Evolutionary conservation across 1,140 invertebrate genomes (phyloP).

Genomic region (Luehdorfia chinensis): DNA sequence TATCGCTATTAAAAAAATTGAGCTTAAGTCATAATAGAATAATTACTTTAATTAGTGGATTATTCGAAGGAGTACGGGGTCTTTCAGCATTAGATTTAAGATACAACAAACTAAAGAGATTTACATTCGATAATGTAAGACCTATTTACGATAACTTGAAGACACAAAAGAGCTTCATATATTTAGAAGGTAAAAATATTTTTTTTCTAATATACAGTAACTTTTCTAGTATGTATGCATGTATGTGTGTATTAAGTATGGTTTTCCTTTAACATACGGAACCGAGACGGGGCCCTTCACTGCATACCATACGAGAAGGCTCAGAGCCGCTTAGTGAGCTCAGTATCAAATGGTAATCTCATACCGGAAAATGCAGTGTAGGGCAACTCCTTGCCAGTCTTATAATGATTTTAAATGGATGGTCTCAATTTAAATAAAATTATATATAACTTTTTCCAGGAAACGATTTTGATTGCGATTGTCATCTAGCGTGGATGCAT

Average conservation of each 20-base stretch:
- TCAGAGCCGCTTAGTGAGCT: no score
- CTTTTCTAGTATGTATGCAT: no score
- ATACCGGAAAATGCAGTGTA: no score
- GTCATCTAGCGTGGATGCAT: conserved; percentile 87
- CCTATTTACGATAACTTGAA: conserved; percentile 88
- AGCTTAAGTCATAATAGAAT: conserved; percentile 86
- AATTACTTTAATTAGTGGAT: conserved; percentile 79
- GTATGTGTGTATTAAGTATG: no score
- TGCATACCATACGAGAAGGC: no score
- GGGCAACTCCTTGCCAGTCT: no score
- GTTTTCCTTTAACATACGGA: no score
- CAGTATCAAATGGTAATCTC: no score
- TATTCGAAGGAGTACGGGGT: conserved; percentile 81
- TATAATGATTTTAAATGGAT: no score
- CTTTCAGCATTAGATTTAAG: conserved; percentile 84
- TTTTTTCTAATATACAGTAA: no score
- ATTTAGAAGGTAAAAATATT: conserved; percentile 83
- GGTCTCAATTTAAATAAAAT: background rate
- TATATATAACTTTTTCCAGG: conserved; percentile 74
- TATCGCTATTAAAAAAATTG: conserved; percentile 82
- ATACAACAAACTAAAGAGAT: conserved; percentile 83
- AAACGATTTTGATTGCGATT: conserved; percentile 88
- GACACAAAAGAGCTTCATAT: conserved; percentile 81
- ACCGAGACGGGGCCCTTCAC: no score
- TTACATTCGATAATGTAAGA: conserved; percentile 83